Evolutionary conservation across 2,797 vertebrate genomes (phyloP), one percentile per base, ranked within the genome.

Genomic region (Rhynchonycteris naso): DNA sequence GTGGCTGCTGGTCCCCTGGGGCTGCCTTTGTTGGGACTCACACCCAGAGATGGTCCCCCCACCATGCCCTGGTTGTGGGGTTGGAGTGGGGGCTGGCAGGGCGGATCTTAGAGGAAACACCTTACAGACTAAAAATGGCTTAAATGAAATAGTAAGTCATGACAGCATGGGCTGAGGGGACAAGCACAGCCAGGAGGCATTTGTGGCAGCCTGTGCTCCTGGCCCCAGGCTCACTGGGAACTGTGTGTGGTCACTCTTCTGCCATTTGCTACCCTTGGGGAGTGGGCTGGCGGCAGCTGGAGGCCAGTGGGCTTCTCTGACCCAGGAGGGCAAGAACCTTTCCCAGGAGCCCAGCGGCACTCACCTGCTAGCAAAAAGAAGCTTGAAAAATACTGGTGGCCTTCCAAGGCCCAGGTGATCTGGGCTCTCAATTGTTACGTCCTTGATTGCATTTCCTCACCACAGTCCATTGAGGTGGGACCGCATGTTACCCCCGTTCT

Each of bases 21-120:
- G 88, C 66, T 19, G 91, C 63, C 93, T 96, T 96, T 96, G 96
- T 96, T 69, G 91, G 91, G 76, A 81, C 58, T 94, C 75, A 35
- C 68, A 82, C 89, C 75, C 79, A 22, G 35, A 30, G 33, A 24
- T 50, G 58, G 88, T 43, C 43, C 43, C 43, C 63, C 63, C 61
- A 28, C 26, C 14, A 21, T 5, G 65, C 59, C 75, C 78, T 58
- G 33, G 61, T 19, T 69, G 54, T 21, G 24, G n/a, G 52, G 15
- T 26, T 83, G 88, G 56, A 43, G n/a, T 35, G 22, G 58, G 38
- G 69, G 22, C 71, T 54, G 38, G 47, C 54, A 13, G 35, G 56
- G 61, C 1, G 2, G 65, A 47, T 54, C 56, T 1, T 0, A 83
- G 79, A 19, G 38, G 47, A 35, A 59, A 58, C 50, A 43, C 10